Percentiles rank a stretch among this genome's conserved stretches.
These are phyloP conservation scores for Tetranychus truncatus DNA, from an alignment of 2,888 invertebrate genomes.

Conservation along the genomic window DNA sequence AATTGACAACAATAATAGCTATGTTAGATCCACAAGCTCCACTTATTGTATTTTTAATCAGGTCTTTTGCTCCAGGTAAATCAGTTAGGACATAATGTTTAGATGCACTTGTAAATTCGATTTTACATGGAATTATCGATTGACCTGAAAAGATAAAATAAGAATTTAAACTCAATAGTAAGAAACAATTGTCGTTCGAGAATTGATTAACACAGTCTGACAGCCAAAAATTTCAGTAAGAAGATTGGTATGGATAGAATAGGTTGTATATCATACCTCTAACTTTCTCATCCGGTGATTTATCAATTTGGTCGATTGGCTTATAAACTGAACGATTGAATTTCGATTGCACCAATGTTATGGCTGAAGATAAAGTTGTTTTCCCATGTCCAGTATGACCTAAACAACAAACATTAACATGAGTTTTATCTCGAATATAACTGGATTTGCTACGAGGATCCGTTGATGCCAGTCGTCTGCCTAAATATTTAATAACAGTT, in stretches of 20 bases:
- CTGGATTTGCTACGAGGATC: background rate
- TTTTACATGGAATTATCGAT: background rate
- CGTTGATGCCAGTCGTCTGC: background rate
- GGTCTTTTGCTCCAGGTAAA: background rate
- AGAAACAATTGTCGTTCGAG: background rate
- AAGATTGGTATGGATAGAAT: too few relatives aligned
- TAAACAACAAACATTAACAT: background rate
- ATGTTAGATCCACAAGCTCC: background rate
- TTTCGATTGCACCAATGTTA: background rate
- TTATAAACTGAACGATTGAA: background rate
- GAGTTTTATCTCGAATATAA: background rate
- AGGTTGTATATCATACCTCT: background rate
- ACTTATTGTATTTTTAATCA: background rate
- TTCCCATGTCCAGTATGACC: constrained; percentile 2
- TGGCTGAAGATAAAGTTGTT: background rate
- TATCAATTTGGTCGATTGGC: background rate
- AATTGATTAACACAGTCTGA: too few relatives aligned
- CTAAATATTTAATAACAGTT: background rate
- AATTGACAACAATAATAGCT: background rate
- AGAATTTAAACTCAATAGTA: background rate
- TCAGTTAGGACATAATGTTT: background rate
- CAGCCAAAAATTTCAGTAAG: too few relatives aligned
- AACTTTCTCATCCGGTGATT: background rate
- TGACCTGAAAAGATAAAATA: background rate
- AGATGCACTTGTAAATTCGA: background rate